A percentile compares a stretch with the other conserved stretches of the same genome.
phyloP scores from a whole-genome alignment of 2,113 vertebrate genomes.

The Gnathochromis pfefferi region DNA sequence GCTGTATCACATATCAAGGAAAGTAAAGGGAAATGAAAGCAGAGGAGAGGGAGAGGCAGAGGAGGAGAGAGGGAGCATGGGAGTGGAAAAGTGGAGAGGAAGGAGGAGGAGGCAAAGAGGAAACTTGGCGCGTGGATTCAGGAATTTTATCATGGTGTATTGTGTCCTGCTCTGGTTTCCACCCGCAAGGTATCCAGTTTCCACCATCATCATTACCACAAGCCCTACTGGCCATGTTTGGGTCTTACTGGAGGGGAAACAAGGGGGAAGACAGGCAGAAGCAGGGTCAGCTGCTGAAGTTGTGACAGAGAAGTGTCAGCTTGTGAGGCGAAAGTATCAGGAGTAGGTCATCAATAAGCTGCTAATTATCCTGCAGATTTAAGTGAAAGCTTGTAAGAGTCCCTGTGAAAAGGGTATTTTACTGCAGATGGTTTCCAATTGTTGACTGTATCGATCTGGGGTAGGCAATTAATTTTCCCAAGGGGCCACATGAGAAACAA shows the following conservation, averaged over 20 bases:
- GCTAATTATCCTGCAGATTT: not conserved
- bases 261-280: slow-evolving; percentile 33
- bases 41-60: slow-evolving; percentile 60
- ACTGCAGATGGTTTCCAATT: not conserved
- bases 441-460: not conserved
- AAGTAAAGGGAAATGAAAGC: slow-evolving; percentile 94
- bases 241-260: slow-evolving; percentile 66
- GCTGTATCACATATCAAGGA: slow-evolving; percentile 95
- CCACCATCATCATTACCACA: slow-evolving; percentile 62
- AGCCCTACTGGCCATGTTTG: slow-evolving; percentile 23
- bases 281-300: not conserved
- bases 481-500: not conserved
- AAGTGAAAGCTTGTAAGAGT: not conserved
- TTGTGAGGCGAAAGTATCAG: not conserved
- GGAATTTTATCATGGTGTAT: slow-evolving; percentile 99
- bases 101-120: slow-evolving; percentile 73
- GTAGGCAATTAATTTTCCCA: not conserved
- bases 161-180: slow-evolving; percentile 98
- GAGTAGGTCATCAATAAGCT: not conserved
- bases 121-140: slow-evolving; percentile 94
- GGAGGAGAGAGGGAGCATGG: slow-evolving; percentile 34
- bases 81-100: slow-evolving; percentile 51
- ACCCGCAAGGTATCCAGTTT: slow-evolving; percentile 81
- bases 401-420: not conserved
- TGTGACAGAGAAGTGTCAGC: not conserved